A percentile compares a stretch with the other conserved stretches of the same genome.
These are phyloP conservation scores for Anthoptus insignis DNA, from an alignment of 2,888 invertebrate genomes.

Conservation along the genomic window DNA sequence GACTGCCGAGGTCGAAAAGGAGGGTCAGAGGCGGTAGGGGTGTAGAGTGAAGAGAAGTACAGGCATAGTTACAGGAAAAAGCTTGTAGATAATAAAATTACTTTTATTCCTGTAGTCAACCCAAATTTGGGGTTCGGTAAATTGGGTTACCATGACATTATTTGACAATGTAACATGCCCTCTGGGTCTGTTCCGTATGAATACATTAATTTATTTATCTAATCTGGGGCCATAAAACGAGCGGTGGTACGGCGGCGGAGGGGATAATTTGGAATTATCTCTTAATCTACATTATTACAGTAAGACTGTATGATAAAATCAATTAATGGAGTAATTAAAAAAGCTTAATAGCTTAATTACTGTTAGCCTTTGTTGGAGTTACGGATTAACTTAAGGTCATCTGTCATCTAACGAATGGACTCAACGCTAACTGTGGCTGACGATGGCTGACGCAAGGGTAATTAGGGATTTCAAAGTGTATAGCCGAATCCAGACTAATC, in stretches of 20 bases:
- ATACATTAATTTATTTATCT: slow-evolving; percentile 17
- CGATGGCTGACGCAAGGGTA: too few species aligned
- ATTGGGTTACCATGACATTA: slow-evolving; percentile 11
- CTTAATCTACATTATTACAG: neutral
- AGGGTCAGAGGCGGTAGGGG: too few species aligned
- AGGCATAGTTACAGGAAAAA: slow-evolving; percentile 9
- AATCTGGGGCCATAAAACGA: slow-evolving; percentile 19
- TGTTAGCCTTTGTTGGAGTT: too few species aligned
- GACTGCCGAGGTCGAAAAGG: too few species aligned
- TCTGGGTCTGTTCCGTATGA: slow-evolving; percentile 21
- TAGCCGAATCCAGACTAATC: too few species aligned
- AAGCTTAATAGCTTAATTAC: too few species aligned
- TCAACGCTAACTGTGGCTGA: too few species aligned
- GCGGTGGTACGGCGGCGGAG: neutral
- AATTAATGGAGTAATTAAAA: neutral
- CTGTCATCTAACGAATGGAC: too few species aligned
- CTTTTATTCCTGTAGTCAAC: neutral
- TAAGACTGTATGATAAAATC: neutral
- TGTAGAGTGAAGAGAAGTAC: too few species aligned
- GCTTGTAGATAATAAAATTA: neutral
- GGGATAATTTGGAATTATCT: slow-evolving; percentile 7
- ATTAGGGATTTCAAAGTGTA: too few species aligned
- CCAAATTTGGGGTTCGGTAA: slow-evolving; percentile 5
- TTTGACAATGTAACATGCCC: slow-evolving; percentile 20
- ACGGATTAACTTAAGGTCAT: too few species aligned